Conservation (phyloP, 2,888 invertebrate species). For the Myopa tessellatipennis region DNA sequence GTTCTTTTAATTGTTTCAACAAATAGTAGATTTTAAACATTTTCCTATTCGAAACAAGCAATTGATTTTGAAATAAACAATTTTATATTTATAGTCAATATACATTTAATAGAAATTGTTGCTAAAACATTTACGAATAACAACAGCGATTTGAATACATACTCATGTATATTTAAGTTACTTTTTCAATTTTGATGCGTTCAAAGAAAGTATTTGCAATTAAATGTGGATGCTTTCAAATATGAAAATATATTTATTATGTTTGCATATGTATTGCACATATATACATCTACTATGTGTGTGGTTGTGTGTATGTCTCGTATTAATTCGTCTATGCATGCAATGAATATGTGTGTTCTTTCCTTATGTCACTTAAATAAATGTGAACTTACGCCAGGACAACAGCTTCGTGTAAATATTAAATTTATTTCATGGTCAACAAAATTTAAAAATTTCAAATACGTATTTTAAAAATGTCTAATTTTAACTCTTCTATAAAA, state of each 20-base stretch:
- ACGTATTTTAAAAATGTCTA: slow-evolving; percentile 40
- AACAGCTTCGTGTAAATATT: slow-evolving; percentile 28
- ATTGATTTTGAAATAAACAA: background rate
- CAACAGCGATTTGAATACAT: slow-evolving; percentile 29
- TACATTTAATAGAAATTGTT: background rate
- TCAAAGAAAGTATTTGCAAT: slow-evolving; percentile 19
- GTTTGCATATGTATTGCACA: slow-evolving; percentile 31
- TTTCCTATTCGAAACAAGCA: background rate
- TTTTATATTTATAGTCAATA: background rate
- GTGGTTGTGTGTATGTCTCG: slow-evolving; percentile 16
- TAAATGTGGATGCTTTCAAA: slow-evolving; percentile 25
- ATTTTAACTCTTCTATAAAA: slow-evolving; percentile 34
- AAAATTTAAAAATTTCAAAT: slow-evolving; percentile 44
- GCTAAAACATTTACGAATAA: slow-evolving; percentile 31
- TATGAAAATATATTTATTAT: slow-evolving; percentile 40
- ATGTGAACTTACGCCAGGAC: slow-evolving; percentile 15
- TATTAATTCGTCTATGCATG: slow-evolving; percentile 35
- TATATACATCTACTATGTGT: slow-evolving; percentile 39
- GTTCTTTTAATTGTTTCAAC: too few relatives aligned
- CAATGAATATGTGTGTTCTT: slow-evolving; percentile 38
- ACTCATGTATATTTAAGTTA: background rate
- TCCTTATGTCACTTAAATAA: slow-evolving; percentile 44
- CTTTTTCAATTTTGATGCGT: slow-evolving; percentile 15
- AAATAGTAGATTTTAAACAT: background rate
- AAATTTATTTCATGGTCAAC: slow-evolving; percentile 31